Base-by-base conservation (phyloP, 2,888 invertebrate species). In the Ganaspis brasiliensis region DNA sequence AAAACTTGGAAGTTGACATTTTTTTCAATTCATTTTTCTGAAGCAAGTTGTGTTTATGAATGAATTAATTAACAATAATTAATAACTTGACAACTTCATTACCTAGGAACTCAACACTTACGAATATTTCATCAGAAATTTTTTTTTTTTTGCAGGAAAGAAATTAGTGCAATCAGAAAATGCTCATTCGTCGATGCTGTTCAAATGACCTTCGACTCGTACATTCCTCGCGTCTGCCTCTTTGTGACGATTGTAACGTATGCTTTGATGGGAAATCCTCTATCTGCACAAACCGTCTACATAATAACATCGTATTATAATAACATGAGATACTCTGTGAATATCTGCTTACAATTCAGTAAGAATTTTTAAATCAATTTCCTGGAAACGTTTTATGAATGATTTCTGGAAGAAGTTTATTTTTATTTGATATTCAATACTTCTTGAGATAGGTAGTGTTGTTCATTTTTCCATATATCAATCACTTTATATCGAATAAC, bases 231-330 rank as follows among this genome's bases (percentile, higher is more conserved):
- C 81, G 92, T 96, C 81, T 94, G 96, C 45, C 93, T 96, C 70
- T 95, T 96, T 87, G 92, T 95, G 74, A 95, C 95, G 0, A 94
- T 97, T 67, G 86, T 95, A 35, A 89, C 94, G 0, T 95, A 94
- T 86, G 93, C 95, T 37, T 92, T 94, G 2, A 91, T 92, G 37
- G 95, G 94, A n/a, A 92, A 94, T 84, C 89, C 91, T 2, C 93
- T 96, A 80, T 94, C 94, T 0, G 95, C 96, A 0, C 95, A 96
- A 89, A 94, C 94, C 88, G 95, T 96, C 0, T 96, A 96, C 89
- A 94, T 96, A 70, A 92, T 95, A 56, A 94, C 95, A 6, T 94
- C 96, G 21, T 94, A 95, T 85, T 96, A 95, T 91, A 95, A 96
- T 85, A 94, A 95, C 56, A 92, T 96, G 52, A 94, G 95, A 81